phyloP scores from a whole-genome alignment of 2,888 invertebrate genomes.

The Synergus gifuensis region DNA sequence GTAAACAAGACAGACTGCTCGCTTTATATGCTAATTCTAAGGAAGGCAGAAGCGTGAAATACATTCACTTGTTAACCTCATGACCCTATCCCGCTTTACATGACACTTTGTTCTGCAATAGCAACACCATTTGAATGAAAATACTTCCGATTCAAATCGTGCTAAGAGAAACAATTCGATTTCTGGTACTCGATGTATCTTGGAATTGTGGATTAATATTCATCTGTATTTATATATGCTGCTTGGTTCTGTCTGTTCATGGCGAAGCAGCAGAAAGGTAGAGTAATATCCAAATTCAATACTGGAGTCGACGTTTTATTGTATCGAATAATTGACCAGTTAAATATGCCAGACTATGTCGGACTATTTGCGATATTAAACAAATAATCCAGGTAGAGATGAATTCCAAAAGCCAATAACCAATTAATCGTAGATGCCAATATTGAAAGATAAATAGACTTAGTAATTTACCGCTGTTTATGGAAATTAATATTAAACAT shows the following conservation, averaged over 20 bases:
- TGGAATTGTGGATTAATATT: not conserved
- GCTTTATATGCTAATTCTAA: conserved; percentile 73
- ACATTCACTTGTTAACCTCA: conserved; percentile 71
- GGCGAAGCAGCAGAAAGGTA: not conserved
- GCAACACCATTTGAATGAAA: conserved; percentile 56
- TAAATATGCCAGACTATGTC: conserved; percentile 28
- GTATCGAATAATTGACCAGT: conserved; percentile 27
- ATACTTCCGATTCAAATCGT: conserved; percentile 45
- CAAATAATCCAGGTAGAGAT: conserved; percentile 16
- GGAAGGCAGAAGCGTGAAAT: conserved; percentile 67
- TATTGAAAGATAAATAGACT: conserved; percentile 15
- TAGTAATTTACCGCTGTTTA: not conserved
- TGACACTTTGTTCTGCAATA: conserved; percentile 55
- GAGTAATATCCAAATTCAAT: conserved; percentile 24
- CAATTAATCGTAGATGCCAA: not conserved
- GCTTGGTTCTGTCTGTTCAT: not conserved
- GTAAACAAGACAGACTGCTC: conserved; percentile 70
- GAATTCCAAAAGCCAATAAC: conserved; percentile 33
- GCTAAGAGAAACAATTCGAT: conserved; percentile 46
- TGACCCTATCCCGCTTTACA: conserved; percentile 62
- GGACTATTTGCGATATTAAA: conserved; percentile 23
- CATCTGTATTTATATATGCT: not conserved
- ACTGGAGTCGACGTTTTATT: conserved; percentile 20
- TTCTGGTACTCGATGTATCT: not conserved
- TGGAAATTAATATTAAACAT: not conserved